Evolutionary conservation across 53 echinoderm and acorn worm species (phyloP).

Genomic region (Crossaster papposus): DNA sequence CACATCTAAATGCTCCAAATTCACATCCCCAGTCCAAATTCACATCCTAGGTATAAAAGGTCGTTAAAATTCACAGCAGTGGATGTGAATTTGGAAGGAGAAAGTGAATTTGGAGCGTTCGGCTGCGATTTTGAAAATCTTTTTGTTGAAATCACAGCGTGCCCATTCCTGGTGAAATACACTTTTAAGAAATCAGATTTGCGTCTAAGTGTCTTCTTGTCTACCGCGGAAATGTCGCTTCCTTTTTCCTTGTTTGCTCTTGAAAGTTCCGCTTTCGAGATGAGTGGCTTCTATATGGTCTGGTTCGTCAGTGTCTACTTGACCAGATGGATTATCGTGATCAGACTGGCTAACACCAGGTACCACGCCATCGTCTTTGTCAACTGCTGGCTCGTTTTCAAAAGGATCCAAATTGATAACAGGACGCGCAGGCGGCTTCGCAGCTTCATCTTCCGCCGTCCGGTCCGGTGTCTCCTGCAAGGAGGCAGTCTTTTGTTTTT

Average conservation of each 20-base stretch:
- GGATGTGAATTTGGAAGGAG: too few relatives aligned
- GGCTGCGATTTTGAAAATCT: too few relatives aligned
- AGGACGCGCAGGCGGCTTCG: not conserved
- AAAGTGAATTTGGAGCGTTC: too few relatives aligned
- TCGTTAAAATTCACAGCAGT: too few relatives aligned
- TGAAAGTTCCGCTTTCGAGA: conserved; percentile 23
- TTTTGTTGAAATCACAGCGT: too few relatives aligned
- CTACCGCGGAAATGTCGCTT: conserved; percentile 69
- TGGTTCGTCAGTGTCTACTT: conserved; percentile 7
- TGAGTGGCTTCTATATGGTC: not conserved
- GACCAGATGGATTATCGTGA: not conserved
- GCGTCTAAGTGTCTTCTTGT: conserved; percentile 52
- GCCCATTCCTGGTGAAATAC: too few relatives aligned
- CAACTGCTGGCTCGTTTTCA: conserved; percentile 40
- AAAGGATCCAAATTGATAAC: conserved; percentile 58
- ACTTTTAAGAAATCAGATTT: not conserved
- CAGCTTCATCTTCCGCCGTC: not conserved
- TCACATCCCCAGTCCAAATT: too few relatives aligned
- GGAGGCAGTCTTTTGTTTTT: conserved; percentile 37
- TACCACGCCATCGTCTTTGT: not conserved
- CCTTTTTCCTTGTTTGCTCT: conserved; percentile 64
- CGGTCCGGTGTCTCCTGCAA: not conserved
- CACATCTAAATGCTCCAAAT: too few relatives aligned
- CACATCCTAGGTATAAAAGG: too few relatives aligned
- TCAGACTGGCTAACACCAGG: conserved; percentile 36